phyloP scores from a whole-genome alignment of 1,140 invertebrate genomes.

The Pseudomyrmex sp. region DNA sequence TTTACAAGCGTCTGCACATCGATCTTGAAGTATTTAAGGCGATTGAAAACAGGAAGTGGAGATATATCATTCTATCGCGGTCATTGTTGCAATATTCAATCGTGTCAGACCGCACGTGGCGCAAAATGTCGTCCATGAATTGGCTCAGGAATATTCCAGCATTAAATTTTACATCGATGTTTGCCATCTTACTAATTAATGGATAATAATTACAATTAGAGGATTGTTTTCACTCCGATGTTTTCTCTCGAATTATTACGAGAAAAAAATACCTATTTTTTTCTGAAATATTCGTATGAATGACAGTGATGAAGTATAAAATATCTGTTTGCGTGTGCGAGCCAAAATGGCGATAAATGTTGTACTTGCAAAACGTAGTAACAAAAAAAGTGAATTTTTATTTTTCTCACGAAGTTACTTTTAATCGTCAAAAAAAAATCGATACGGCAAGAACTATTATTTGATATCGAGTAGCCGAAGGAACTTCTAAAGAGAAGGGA shows the following conservation, averaged over 20 bases:
- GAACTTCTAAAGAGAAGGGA: constrained; percentile 11
- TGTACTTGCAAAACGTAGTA: neutral
- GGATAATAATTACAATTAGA: neutral
- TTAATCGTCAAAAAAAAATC: constrained; percentile 29
- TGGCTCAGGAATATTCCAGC: neutral
- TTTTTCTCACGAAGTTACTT: constrained; percentile 9
- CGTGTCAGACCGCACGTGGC: neutral
- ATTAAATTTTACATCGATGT: neutral
- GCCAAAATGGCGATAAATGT: too few species aligned
- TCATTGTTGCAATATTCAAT: constrained; percentile 16
- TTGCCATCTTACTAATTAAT: neutral
- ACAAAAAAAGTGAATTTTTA: constrained; percentile 9
- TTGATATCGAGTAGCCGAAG: constrained; percentile 34
- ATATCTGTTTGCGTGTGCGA: too few species aligned
- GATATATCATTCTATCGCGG: neutral
- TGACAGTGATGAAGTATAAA: neutral
- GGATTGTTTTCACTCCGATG: neutral
- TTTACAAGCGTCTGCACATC: neutral
- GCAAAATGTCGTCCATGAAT: constrained; percentile 15
- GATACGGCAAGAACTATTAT: constrained; percentile 42
- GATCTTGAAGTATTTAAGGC: constrained; percentile 41
- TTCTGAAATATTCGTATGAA: neutral
- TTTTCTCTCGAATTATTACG: neutral
- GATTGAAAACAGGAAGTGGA: neutral
- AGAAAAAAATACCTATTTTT: neutral